Base-by-base conservation (phyloP, 1,140 invertebrate species). In the Oreohelix idahoensis region DNA sequence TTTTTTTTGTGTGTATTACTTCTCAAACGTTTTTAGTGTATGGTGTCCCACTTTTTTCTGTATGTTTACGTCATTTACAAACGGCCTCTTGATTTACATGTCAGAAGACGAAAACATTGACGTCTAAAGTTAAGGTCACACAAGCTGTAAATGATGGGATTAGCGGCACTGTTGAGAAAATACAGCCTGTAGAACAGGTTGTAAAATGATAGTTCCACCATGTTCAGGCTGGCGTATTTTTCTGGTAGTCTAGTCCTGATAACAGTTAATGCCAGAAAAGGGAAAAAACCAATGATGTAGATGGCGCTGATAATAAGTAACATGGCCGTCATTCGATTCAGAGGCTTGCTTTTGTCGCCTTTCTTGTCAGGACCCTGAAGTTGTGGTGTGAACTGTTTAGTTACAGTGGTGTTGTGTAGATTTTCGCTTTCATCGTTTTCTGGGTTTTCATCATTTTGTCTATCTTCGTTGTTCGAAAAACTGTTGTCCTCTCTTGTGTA, bases 121-220 rank as follows among this genome's bases (percentile, higher is more conserved):
- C n/a, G 70, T 38, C 88, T 78, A 77, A 89, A 89, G 29, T 85
- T 86, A 23, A 79, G 71, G 77, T 85, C 81, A 81, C 85, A 87
- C 29, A 88, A 83, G 66, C 88, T 85, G 76, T 89, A 89, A 36
- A 89, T 87, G 45, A 89, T 83, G 23, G 88, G 85, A 78, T 89
- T 89, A 29, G 87, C 86, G 29, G 84, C 85, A 81, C 86, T 89
- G 84, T 89, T 89, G 49, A 89, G 84, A 49, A 89, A 86, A 80
- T 88, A 89, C 23, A 85, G 82, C 58, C 86, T 82, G 1, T 88
- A 58, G 35, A 86, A 83, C 63, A 89, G 63, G 45, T 86, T 87
- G 42, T 70, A 45, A 13, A 70, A 5, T 11, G 79, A 42, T 20
- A 45, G 77, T 26, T 10, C 81, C 70, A 20, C 66, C 76, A 29